A percentile compares a stretch with the other conserved stretches of the same genome.
phyloP scores from a whole-genome alignment of 2,888 invertebrate genomes.

The Apamea epomidion region DNA sequence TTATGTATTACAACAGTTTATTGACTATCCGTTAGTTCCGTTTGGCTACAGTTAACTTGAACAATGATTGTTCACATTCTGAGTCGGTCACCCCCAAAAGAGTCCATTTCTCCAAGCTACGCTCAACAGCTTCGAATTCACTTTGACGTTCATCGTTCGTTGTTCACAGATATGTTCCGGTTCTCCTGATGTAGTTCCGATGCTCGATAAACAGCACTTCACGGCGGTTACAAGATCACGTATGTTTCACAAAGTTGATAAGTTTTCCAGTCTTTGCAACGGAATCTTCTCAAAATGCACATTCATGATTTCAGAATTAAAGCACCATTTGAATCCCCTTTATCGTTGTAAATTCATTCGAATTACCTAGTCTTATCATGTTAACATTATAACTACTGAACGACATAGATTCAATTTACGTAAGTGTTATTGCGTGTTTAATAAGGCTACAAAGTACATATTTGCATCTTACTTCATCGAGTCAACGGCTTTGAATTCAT shows the following conservation, averaged over 20 bases:
- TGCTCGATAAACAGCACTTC: slow-evolving; percentile 44
- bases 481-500: slow-evolving; percentile 74
- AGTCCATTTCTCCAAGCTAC: slow-evolving; percentile 70
- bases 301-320: slow-evolving; percentile 6
- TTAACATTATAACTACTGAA: slow-evolving; percentile 62
- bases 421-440: slow-evolving; percentile 66
- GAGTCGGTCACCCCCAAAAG: slow-evolving; percentile 75
- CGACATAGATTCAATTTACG: slow-evolving; percentile 61
- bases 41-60: slow-evolving; percentile 69
- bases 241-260: slow-evolving; percentile 33
- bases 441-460: slow-evolving; percentile 61
- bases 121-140: slow-evolving; percentile 65
- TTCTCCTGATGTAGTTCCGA: slow-evolving; percentile 71
- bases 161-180: slow-evolving; percentile 69
- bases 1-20: slow-evolving; percentile 63
- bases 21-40: slow-evolving; percentile 70
- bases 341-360: slow-evolving; percentile 34
- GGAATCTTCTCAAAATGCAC: slow-evolving; percentile 20
- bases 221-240: slow-evolving; percentile 9
- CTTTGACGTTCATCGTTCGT: slow-evolving; percentile 61
- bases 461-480: slow-evolving; percentile 68
- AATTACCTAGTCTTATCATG: slow-evolving; percentile 51
- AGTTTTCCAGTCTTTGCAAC: slow-evolving; percentile 22
- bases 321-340: background rate
- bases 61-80: slow-evolving; percentile 72